Percentiles rank a stretch among this genome's conserved stretches.
phyloP scores from a whole-genome alignment of 23 tunicate genomes.

The Diplosoma virens region DNA sequence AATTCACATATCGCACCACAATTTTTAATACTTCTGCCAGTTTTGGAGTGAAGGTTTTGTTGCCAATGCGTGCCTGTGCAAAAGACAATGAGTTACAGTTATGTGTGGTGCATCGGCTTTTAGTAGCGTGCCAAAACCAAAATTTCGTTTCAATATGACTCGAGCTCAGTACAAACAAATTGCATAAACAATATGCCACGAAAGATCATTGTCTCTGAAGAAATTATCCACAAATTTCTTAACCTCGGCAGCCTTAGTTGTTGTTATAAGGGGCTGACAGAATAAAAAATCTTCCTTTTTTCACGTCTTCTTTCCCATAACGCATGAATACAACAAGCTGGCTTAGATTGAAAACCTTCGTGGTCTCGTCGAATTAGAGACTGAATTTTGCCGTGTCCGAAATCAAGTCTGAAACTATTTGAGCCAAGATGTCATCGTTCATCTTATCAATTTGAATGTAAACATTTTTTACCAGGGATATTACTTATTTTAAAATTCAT shows the following conservation, averaged over 20 bases:
- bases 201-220: constrained; percentile 49
- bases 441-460: too few species aligned
- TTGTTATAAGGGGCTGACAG: constrained; percentile 44
- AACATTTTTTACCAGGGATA: too few species aligned
- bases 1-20: constrained; percentile 16
- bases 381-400: constrained; percentile 35
- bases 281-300: constrained; percentile 51
- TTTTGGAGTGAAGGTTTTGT: constrained; percentile 57
- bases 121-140: constrained; percentile 50
- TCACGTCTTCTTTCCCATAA: constrained; percentile 52
- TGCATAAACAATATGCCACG: constrained; percentile 41
- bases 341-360: constrained; percentile 39
- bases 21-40: constrained; percentile 42
- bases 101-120: constrained; percentile 54
- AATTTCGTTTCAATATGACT: constrained; percentile 16
- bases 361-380: constrained; percentile 53
- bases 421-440: too few species aligned
- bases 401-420: constrained; percentile 49
- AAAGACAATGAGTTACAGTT: constrained; percentile 2
- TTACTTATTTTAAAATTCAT: too few species aligned
- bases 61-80: constrained; percentile 34
- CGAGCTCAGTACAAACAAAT: constrained; percentile 33
- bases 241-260: constrained; percentile 36
- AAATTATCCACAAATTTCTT: constrained; percentile 37
- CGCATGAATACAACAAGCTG: constrained; percentile 52